Base-by-base conservation (phyloP, 2,888 invertebrate species). In the Macropis europaea region DNA sequence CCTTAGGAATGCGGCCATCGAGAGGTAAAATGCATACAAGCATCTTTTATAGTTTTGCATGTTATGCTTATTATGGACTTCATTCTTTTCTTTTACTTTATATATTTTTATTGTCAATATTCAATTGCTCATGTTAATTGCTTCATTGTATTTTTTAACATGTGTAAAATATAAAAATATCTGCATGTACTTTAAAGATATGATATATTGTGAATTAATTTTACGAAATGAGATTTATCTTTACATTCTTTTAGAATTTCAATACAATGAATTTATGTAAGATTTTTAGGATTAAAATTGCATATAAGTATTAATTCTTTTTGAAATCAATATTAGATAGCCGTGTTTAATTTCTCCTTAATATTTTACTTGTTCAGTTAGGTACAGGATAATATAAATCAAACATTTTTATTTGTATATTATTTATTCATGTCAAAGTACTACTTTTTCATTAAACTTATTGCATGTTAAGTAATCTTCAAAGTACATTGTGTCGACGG, bases 1-100 rank as follows among this genome's bases (percentile, higher is more conserved):
- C 85, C 90, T 88, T 90, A 91, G 91, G 91, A 91, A 90, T 91
- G 91, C 90, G 90, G 91, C 90, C 90, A 91, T 84, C 90, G 90
- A 89, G 91, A 91, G 91, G 91, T 91, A 91, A 90, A 86, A 79
- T 64, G 47, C 63, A 79, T 67, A 81, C 34, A 60, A 75, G 64
- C 50, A 48, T 68, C 56, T 30, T 68, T 68, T 68, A 47, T 70
- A 73, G 63, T 53, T 52, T 67, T 82, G 82, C 82, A 82, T 77
- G 86, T 70, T 73, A 76, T 78, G 76, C 69, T 78, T 77, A 60
- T 70, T 81, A 76, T 66, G 36, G 61, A 73, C 66, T 79, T 73
- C 52, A 71, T 82, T 79, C 63, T 71, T 79, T 73, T 71, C 52
- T 66, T 74, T 74, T 72, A 63, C 24, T 66, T 66, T 52, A 26